phyloP scores from a whole-genome alignment of 2,888 invertebrate genomes.

The Lomographa bimaculata region DNA sequence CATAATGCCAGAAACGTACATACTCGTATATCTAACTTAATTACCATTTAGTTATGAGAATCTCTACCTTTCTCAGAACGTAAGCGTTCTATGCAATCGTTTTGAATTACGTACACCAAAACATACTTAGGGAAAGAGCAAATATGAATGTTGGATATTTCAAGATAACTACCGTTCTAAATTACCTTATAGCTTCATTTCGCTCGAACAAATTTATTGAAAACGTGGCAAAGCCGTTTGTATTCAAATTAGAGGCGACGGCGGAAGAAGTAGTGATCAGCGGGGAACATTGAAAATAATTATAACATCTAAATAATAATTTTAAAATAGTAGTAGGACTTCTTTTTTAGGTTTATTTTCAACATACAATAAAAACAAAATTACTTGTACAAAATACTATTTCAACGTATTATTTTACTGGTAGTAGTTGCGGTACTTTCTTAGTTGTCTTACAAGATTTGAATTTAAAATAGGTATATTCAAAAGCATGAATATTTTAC shows the following conservation, averaged over 20 bases:
- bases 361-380: too few relatives aligned
- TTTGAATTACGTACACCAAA: slow-evolving; percentile 56
- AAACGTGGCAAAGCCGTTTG: slow-evolving; percentile 60
- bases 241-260: slow-evolving; percentile 48
- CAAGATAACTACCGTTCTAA: slow-evolving; percentile 57
- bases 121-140: slow-evolving; percentile 53
- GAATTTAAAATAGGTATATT: too few relatives aligned
- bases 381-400: too few relatives aligned
- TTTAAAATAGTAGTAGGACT: too few relatives aligned
- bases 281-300: not conserved
- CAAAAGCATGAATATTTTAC: too few relatives aligned
- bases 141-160: slow-evolving; percentile 48
- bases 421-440: too few relatives aligned
- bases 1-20: too few relatives aligned
- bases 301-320: too few relatives aligned
- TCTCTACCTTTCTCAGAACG: slow-evolving; percentile 51
- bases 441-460: too few relatives aligned
- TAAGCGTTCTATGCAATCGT: slow-evolving; percentile 44
- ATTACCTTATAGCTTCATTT: slow-evolving; percentile 72
- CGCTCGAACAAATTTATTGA: slow-evolving; percentile 74
- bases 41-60: slow-evolving; percentile 13
- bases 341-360: too few relatives aligned
- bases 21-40: too few relatives aligned
- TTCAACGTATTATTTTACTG: too few relatives aligned
- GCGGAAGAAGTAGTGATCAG: slow-evolving; percentile 26